A percentile compares a stretch with the other conserved stretches of the same genome.
These are phyloP conservation scores for Parnassius mnemosyne DNA, from an alignment of 2,888 invertebrate species.

Conservation along the genomic window DNA sequence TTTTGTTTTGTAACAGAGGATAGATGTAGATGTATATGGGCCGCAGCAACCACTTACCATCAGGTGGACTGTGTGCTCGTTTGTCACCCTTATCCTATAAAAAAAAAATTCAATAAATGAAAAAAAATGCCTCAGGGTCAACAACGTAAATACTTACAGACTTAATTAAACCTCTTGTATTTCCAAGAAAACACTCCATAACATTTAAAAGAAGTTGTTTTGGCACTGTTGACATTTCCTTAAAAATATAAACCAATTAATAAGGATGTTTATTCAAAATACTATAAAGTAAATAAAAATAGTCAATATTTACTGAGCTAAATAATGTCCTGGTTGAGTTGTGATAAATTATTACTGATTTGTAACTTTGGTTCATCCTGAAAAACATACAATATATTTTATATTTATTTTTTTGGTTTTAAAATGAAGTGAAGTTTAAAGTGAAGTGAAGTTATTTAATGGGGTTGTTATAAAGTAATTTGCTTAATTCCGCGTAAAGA, in stretches of 20 bases:
- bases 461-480: too few relatives aligned
- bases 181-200: slow-evolving; percentile 25
- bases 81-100: too few relatives aligned
- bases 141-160: slow-evolving; percentile 13
- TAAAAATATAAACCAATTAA: slow-evolving; percentile 3
- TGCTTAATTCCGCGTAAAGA: too few relatives aligned
- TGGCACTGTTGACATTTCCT: slow-evolving; percentile 36
- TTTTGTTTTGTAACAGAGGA: too few relatives aligned
- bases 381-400: too few relatives aligned
- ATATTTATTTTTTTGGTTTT: too few relatives aligned
- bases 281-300: neutral
- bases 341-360: slow-evolving; percentile 31
- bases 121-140: neutral
- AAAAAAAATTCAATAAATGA: neutral
- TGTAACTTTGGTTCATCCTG: slow-evolving; percentile 31
- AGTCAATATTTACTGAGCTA: slow-evolving; percentile 34
- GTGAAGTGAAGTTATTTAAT: too few relatives aligned
- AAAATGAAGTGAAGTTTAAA: too few relatives aligned
- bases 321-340: slow-evolving; percentile 31
- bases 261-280: neutral
- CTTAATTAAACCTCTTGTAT: slow-evolving; percentile 11
- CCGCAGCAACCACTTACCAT: too few relatives aligned
- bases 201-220: slow-evolving; percentile 30
- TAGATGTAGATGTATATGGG: too few relatives aligned
- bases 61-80: too few relatives aligned